These are phyloP conservation scores for Drosophila meridionalis DNA, from an alignment of 2,888 invertebrate genomes.

Conservation along the genomic window DNA sequence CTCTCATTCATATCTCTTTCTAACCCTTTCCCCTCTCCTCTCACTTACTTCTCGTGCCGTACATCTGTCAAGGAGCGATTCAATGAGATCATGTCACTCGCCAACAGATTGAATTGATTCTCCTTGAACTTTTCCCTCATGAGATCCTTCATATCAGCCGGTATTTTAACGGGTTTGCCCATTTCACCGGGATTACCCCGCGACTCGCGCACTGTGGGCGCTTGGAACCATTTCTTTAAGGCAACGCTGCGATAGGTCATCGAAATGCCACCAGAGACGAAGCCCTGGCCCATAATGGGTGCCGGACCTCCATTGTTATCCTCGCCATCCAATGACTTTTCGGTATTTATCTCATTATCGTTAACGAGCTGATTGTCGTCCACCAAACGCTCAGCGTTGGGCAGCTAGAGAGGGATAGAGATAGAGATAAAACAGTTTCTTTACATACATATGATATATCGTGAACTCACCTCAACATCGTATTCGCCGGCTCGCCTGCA, in stretches of 20 bases:
- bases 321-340: conserved; percentile 83
- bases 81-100: conserved; percentile 98
- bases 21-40: neutral
- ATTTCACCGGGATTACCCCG: conserved; percentile 94
- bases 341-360: conserved; percentile 85
- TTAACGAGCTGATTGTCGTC: conserved; percentile 85
- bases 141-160: conserved; percentile 92
- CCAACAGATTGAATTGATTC: conserved; percentile 99
- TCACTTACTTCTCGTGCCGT: conserved; percentile 93
- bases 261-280: conserved; percentile 81
- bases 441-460: neutral
- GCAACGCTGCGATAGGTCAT: conserved; percentile 85
- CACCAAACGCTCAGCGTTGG: conserved; percentile 81
- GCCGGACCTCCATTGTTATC: conserved; percentile 49
- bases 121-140: conserved; percentile 98
- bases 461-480: conserved; percentile 84
- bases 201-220: conserved; percentile 89
- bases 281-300: conserved; percentile 73
- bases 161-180: conserved; percentile 96
- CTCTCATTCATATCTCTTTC: no score
- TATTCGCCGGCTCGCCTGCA: conserved; percentile 86
- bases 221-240: conserved; percentile 90
- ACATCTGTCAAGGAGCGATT: conserved; percentile 98
- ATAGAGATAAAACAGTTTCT: neutral
- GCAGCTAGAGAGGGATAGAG: conserved; percentile 51